phyloP scores from a whole-genome alignment of 2,888 invertebrate species.

The Acrocyrtus sp. region DNA sequence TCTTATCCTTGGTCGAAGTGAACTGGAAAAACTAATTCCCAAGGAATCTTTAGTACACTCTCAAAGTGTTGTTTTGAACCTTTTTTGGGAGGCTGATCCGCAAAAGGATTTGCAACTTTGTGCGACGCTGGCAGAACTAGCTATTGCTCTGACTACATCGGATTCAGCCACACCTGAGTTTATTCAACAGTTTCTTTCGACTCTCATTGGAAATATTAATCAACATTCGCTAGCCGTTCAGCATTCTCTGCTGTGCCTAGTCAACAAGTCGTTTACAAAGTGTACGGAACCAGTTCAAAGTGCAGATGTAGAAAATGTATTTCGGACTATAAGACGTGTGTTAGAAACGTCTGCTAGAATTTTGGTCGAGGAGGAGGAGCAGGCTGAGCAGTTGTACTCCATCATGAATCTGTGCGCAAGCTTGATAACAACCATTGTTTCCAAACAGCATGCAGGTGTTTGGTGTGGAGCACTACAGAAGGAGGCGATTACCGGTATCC shows the following conservation, averaged over 20 bases:
- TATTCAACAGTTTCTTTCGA: slow-evolving; percentile 37
- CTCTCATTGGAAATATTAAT: slow-evolving; percentile 30
- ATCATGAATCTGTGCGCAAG: slow-evolving; percentile 46
- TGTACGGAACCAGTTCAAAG: slow-evolving; percentile 28
- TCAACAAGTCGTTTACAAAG: slow-evolving; percentile 50
- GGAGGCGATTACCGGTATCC: slow-evolving; percentile 36
- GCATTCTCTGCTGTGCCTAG: slow-evolving; percentile 46
- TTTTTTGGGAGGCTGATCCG: slow-evolving; percentile 39
- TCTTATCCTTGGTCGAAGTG: slow-evolving; percentile 39
- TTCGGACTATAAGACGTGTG: slow-evolving; percentile 51
- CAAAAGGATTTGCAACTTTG: slow-evolving; percentile 5
- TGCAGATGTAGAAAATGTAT: slow-evolving; percentile 49
- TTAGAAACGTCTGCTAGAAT: slow-evolving; percentile 45
- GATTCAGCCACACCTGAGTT: slow-evolving; percentile 9
- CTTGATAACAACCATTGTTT: slow-evolving; percentile 46
- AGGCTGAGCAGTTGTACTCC: slow-evolving; percentile 26
- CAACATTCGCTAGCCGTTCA: slow-evolving; percentile 41
- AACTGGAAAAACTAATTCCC: slow-evolving; percentile 6
- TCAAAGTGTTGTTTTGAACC: slow-evolving; percentile 9
- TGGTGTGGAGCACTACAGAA: slow-evolving; percentile 47
- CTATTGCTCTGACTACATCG: slow-evolving; percentile 18
- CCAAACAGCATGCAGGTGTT: slow-evolving; percentile 41
- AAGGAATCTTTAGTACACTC: slow-evolving; percentile 3
- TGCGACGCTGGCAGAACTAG: slow-evolving; percentile 25
- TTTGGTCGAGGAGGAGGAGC: slow-evolving; percentile 40